A percentile compares a stretch with the other conserved stretches of the same genome.
phyloP scores from a whole-genome alignment of 2,113 vertebrate species.

The Limnothrissa miodon region DNA sequence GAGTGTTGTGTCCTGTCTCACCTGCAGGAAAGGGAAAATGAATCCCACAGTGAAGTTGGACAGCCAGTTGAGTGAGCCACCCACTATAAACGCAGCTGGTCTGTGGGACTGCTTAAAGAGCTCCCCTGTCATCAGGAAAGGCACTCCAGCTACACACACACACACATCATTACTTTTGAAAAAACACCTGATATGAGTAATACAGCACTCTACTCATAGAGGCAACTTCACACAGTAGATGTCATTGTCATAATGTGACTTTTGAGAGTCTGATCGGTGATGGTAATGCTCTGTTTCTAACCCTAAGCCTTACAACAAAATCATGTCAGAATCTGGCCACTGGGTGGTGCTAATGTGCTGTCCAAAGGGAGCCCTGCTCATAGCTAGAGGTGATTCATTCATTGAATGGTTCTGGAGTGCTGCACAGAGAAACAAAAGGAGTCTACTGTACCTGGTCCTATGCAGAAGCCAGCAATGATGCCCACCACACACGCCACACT shows the following conservation, averaged over 20 bases:
- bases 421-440: neutral
- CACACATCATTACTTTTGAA: neutral
- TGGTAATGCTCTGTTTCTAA: too few relatives aligned
- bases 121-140: conserved; percentile 86
- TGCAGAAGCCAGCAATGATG: conserved; percentile 88
- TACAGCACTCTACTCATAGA: too few relatives aligned
- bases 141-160: conserved; percentile 71
- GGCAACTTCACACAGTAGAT: too few relatives aligned
- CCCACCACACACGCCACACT: conserved; percentile 80
- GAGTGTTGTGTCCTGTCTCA: conserved; percentile 55
- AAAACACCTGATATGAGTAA: neutral
- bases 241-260: too few relatives aligned
- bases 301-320: too few relatives aligned
- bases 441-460: conserved; percentile 82
- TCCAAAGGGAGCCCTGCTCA: too few relatives aligned
- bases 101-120: conserved; percentile 86
- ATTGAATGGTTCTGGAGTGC: too few relatives aligned
- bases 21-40: conserved; percentile 89
- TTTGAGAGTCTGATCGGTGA: too few relatives aligned
- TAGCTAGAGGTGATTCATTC: too few relatives aligned
- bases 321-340: too few relatives aligned
- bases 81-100: conserved; percentile 80
- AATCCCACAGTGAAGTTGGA: conserved; percentile 88
- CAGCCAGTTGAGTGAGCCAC: conserved; percentile 87
- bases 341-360: too few relatives aligned